phyloP scores from a whole-genome alignment of 2,797 vertebrate species.

The Esox masquinongy region DNA sequence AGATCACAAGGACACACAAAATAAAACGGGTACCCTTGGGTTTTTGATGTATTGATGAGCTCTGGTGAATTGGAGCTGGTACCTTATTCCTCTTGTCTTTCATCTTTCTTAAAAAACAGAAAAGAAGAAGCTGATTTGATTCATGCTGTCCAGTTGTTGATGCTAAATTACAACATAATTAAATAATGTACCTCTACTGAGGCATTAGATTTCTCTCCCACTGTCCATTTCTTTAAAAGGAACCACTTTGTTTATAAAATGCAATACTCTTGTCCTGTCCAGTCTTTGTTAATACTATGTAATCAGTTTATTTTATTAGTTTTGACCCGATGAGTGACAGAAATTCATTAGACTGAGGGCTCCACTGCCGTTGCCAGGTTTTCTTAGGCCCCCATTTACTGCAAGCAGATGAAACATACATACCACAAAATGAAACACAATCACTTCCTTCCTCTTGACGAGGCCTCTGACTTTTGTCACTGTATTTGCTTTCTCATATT shows the following conservation, averaged over 20 bases:
- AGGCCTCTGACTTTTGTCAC: conserved; percentile 33
- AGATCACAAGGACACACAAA: neutral
- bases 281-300: conserved; percentile 20
- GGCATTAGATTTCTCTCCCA: conserved; percentile 19
- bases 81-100: neutral
- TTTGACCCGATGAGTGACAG: conserved; percentile 19
- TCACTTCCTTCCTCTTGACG: conserved; percentile 28
- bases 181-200: conserved; percentile 22
- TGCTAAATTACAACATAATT: conserved; percentile 11
- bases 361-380: conserved; percentile 30
- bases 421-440: conserved; percentile 31
- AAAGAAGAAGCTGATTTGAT: neutral
- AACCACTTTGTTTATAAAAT: conserved; percentile 27
- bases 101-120: neutral
- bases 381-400: conserved; percentile 15
- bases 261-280: conserved; percentile 12
- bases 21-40: conserved; percentile 3
- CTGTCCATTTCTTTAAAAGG: neutral
- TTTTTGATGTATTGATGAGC: neutral
- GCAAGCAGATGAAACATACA: conserved; percentile 22
- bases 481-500: conserved; percentile 17
- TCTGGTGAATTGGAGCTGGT: neutral
- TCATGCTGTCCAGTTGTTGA: conserved; percentile 8
- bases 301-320: conserved; percentile 37
- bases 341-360: conserved; percentile 53